These are phyloP conservation scores for Litocranius walleri DNA, from an alignment of 2,113 vertebrate genomes.

Conservation along the genomic window DNA sequence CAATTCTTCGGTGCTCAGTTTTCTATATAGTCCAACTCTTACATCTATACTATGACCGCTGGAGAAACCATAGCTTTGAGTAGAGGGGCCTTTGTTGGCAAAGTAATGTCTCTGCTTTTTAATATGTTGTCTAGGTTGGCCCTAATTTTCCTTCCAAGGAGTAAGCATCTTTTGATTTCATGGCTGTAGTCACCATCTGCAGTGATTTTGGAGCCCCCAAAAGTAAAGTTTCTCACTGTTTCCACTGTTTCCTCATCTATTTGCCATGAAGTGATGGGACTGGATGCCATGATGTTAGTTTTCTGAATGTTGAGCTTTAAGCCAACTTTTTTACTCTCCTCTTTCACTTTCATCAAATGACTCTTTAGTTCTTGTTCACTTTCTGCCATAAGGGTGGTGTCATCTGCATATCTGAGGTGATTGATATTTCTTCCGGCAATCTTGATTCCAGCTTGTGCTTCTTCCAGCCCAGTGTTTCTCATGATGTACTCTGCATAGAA, in stretches of 20 bases:
- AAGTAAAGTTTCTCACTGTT: not conserved
- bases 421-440: not conserved
- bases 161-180: not conserved
- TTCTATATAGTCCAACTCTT: not conserved
- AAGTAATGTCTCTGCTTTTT: not conserved
- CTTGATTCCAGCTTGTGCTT: not conserved
- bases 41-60: not conserved
- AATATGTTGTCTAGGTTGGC: not conserved
- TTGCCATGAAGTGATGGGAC: not conserved
- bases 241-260: not conserved
- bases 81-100: not conserved
- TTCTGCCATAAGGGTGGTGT: not conserved
- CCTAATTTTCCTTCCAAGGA: not conserved
- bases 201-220: not conserved
- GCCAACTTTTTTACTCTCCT: not conserved
- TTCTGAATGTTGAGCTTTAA: not conserved
- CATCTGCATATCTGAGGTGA: not conserved
- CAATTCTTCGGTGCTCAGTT: not conserved
- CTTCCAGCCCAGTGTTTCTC: not conserved
- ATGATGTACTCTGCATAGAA: not conserved
- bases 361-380: not conserved
- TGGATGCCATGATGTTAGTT: not conserved
- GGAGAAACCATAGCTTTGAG: not conserved
- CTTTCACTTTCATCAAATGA: not conserved
- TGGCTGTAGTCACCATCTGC: not conserved